Conservation (phyloP, 2,888 invertebrate species). For the Scelioninae gen. 1 region DNA sequence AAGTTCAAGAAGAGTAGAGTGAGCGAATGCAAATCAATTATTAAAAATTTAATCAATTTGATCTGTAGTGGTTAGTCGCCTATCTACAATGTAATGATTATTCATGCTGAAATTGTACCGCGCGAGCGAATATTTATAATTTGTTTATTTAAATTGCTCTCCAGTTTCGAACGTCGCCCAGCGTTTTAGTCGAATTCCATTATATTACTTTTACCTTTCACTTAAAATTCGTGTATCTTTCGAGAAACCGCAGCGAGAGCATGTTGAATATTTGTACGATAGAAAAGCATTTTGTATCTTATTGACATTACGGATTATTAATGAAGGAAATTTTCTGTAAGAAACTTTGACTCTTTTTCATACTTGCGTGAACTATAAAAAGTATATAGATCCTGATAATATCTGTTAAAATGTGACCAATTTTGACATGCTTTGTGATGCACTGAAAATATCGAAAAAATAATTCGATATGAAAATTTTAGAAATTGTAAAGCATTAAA, state of each 20-base stretch:
- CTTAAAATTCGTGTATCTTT: slow-evolving; percentile 77
- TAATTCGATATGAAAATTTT: slow-evolving; percentile 22
- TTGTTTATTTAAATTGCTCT: slow-evolving; percentile 84
- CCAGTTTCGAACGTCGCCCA: slow-evolving; percentile 74
- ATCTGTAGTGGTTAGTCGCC: slow-evolving; percentile 81
- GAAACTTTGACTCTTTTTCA: too few species aligned
- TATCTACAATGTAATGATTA: slow-evolving; percentile 82
- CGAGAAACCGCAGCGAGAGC: slow-evolving; percentile 57
- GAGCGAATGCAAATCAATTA: slow-evolving; percentile 84
- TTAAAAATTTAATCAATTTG: slow-evolving; percentile 84
- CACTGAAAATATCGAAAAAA: too few species aligned
- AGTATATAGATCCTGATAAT: too few species aligned
- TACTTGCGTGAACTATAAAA: too few species aligned
- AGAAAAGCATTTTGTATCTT: slow-evolving; percentile 46
- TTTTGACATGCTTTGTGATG: too few species aligned
- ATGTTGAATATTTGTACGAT: slow-evolving; percentile 61
- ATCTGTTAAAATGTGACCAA: too few species aligned
- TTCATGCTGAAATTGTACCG: slow-evolving; percentile 83
- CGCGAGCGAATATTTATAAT: slow-evolving; percentile 84
- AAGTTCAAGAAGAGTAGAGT: slow-evolving; percentile 64
- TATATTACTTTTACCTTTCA: slow-evolving; percentile 83
- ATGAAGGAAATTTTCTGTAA: slow-evolving; percentile 16
- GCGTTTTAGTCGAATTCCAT: slow-evolving; percentile 80
- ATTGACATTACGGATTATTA: slow-evolving; percentile 59
- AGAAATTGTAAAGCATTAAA: slow-evolving; percentile 9